Conservation (phyloP, 2,797 vertebrate genomes). For the Simalia tracyae region DNA sequence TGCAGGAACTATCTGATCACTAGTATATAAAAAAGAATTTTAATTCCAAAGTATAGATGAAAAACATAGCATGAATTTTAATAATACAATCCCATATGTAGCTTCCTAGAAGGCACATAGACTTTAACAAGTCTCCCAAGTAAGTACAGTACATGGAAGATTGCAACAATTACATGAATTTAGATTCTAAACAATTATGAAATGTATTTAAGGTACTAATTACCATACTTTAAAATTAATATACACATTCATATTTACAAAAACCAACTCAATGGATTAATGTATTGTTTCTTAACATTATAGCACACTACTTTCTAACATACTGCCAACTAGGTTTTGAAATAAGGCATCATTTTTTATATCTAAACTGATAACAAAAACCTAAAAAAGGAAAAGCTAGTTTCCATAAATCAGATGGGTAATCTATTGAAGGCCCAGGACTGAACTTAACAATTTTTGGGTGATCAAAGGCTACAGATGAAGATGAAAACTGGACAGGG, state of each 20-base stretch:
- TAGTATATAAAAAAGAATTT: constrained; percentile 36
- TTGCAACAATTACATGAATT: neutral
- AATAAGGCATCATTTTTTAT: neutral
- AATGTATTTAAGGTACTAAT: neutral
- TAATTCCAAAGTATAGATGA: neutral
- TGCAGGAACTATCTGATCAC: constrained; percentile 86
- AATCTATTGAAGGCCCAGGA: neutral
- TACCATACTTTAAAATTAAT: neutral
- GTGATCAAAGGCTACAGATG: neutral
- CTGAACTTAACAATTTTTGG: neutral
- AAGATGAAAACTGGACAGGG: neutral
- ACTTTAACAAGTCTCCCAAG: neutral
- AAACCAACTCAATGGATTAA: neutral
- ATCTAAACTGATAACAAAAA: neutral
- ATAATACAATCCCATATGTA: neutral
- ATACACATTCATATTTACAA: neutral
- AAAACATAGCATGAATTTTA: neutral
- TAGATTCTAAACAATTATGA: neutral
- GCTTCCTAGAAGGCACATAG: neutral
- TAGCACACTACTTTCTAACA: neutral
- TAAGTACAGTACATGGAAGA: neutral
- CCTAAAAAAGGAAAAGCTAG: neutral
- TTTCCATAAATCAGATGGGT: neutral
- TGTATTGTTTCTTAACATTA: neutral
- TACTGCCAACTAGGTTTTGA: neutral